Evolutionary conservation across 2,888 invertebrate species (phyloP).

Genomic region (Eristalis arbustorum): DNA sequence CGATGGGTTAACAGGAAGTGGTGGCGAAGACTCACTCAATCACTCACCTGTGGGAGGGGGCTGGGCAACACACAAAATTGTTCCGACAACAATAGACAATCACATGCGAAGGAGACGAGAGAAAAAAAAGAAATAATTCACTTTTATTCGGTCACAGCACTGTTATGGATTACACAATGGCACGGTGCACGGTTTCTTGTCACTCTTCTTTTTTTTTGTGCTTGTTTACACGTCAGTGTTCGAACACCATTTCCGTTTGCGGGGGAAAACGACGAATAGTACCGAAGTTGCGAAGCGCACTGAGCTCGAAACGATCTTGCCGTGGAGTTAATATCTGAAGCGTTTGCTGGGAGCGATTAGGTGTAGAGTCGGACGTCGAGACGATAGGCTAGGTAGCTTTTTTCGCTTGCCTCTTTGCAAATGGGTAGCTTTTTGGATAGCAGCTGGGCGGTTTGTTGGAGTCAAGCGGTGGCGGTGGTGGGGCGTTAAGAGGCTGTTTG

Average conservation of each 20-base stretch:
- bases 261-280: constrained; percentile 30
- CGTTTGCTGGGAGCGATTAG: not conserved
- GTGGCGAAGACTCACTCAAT: not conserved
- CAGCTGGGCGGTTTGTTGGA: not conserved
- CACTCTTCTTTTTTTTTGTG: not conserved
- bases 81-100: constrained; percentile 2
- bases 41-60: constrained; percentile 31
- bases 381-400: constrained; percentile 16
- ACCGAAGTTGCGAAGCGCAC: constrained; percentile 58
- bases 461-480: not conserved
- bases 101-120: constrained; percentile 3
- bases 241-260: constrained; percentile 33
- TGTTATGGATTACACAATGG: constrained; percentile 41
- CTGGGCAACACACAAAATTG: not conserved
- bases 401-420: not conserved
- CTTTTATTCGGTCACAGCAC: constrained; percentile 26
- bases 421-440: not conserved
- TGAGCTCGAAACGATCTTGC: constrained; percentile 52
- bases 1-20: not conserved
- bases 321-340: constrained; percentile 57
- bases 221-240: constrained; percentile 26
- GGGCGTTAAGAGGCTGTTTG: not conserved
- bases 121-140: constrained; percentile 38
- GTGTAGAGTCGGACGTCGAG: not conserved
- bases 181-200: constrained; percentile 28